phyloP scores from a whole-genome alignment of 2,113 vertebrate genomes.

The Gopherus flavomarginatus region DNA sequence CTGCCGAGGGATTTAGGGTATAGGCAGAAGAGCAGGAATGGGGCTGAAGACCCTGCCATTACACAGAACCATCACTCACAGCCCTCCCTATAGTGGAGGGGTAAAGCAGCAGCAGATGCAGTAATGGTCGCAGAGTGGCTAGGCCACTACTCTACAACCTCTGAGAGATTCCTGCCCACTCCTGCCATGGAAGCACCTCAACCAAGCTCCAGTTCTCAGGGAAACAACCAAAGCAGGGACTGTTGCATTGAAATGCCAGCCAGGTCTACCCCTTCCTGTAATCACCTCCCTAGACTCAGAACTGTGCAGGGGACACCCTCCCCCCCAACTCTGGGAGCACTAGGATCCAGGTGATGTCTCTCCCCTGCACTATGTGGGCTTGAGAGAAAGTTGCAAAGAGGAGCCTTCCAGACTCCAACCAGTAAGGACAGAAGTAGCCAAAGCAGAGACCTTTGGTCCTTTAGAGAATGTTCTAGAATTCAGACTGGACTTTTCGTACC shows the following conservation, averaged over 20 bases:
- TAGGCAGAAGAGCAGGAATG: background rate
- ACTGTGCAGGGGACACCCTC: background rate
- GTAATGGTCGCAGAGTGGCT: background rate
- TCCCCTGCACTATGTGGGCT: background rate
- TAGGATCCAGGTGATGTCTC: background rate
- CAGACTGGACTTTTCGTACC: background rate
- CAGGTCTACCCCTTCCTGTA: background rate
- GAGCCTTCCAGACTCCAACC: background rate
- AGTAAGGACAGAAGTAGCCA: background rate
- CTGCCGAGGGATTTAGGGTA: background rate
- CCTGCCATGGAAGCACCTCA: background rate
- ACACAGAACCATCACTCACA: background rate
- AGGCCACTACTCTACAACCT: background rate
- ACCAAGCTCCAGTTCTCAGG: background rate
- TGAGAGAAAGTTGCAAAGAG: background rate
- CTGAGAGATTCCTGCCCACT: background rate
- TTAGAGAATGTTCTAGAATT: background rate
- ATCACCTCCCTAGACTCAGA: background rate
- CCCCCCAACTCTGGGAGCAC: background rate
- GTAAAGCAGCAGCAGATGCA: background rate
- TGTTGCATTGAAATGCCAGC: background rate
- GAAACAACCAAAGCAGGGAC: background rate
- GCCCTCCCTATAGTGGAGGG: background rate
- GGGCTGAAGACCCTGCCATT: background rate
- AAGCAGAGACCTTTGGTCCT: background rate